Percentiles rank a stretch among this genome's conserved stretches.
Conservation (phyloP, 1,140 invertebrate species). For the Helicoverpa armigera region DNA sequence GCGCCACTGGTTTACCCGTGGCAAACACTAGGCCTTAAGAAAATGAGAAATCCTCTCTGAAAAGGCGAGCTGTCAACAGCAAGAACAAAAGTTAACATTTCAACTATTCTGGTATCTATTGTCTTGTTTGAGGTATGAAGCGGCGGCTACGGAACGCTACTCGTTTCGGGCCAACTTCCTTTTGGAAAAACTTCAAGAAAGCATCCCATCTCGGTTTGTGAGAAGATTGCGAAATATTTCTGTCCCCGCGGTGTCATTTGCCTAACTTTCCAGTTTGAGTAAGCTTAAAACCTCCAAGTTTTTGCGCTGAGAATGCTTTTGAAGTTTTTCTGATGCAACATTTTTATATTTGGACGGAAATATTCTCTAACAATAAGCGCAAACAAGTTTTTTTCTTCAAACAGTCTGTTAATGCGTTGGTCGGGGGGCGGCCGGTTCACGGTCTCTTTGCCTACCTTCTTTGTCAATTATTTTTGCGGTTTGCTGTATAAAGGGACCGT, state of each 20-base stretch:
- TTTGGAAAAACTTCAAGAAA: constrained; percentile 68
- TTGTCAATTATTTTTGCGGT: constrained; percentile 38
- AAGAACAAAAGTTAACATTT: constrained; percentile 60
- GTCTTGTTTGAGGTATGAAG: constrained; percentile 61
- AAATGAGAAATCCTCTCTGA: constrained; percentile 39
- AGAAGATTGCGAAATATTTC: constrained; percentile 76
- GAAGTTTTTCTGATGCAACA: constrained; percentile 58
- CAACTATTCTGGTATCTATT: constrained; percentile 62
- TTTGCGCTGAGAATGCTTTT: constrained; percentile 60
- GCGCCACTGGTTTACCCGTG: constrained; percentile 9
- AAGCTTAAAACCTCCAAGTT: constrained; percentile 75
- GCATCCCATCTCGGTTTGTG: constrained; percentile 66
- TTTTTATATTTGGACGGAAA: constrained; percentile 58
- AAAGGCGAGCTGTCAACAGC: constrained; percentile 45
- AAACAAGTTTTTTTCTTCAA: constrained; percentile 47
- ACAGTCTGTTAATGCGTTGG: constrained; percentile 21
- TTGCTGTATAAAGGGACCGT: background rate
- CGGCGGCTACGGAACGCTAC: constrained; percentile 50
- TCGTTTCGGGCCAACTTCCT: constrained; percentile 60
- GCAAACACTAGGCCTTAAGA: constrained; percentile 42
- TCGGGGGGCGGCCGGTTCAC: background rate
- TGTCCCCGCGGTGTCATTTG: constrained; percentile 77
- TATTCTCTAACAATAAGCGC: constrained; percentile 48
- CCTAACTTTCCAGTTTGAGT: constrained; percentile 74
- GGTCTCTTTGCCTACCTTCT: constrained; percentile 19